Base-by-base conservation (phyloP, 1,140 invertebrate genomes). In the Periplaneta americana region DNA sequence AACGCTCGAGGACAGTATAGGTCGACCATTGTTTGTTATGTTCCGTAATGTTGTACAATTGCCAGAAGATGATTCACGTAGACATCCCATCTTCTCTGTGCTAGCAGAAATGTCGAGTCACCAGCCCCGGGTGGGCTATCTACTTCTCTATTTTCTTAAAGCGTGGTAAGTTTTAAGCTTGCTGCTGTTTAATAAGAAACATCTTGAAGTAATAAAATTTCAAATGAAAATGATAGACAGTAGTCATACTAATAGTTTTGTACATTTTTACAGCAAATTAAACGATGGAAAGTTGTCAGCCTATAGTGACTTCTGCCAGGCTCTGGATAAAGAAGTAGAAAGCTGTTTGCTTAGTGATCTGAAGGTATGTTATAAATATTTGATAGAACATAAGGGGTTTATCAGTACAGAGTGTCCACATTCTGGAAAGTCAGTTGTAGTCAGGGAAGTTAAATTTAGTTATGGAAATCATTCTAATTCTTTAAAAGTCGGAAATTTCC, bases 241-340 rank as follows among this genome's bases (percentile, higher is more conserved):
- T n/a, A n/a, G n/a, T n/a, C n/a, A n/a, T n/a, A n/a, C n/a, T n/a
- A n/a, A n/a, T n/a, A 34, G 8, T 75, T 15, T 75, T 11, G 18
- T 57, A 18, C 32, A n/a, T 57, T 35, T 77, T 18, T 88, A 34
- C 85, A 89, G 88, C 76, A 90, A 90, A 87, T 87, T 91, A 78
- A 92, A 90, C 85, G 95, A 96, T 86, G 94, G 95, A 79, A 97
- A 97, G 89, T 92, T 93, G 82, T 92, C 92, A 80, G 90, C 95
- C 48, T 98, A 98, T 88, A 94, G 93, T 89, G 95, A 96, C 85
- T 96, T 97, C 86, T 98, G 96, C 89, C 93, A 93, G 86, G 92
- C 93, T 80, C 89, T 93, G 84, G 94, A 95, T 83, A 93, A 96
- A 85, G 96, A 97, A 89, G 85, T 95, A 83, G 94, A 94, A 82